These are phyloP conservation scores for Acanthosoma haemorrhoidale DNA, from an alignment of 2,888 invertebrate species.

Conservation along the genomic window DNA sequence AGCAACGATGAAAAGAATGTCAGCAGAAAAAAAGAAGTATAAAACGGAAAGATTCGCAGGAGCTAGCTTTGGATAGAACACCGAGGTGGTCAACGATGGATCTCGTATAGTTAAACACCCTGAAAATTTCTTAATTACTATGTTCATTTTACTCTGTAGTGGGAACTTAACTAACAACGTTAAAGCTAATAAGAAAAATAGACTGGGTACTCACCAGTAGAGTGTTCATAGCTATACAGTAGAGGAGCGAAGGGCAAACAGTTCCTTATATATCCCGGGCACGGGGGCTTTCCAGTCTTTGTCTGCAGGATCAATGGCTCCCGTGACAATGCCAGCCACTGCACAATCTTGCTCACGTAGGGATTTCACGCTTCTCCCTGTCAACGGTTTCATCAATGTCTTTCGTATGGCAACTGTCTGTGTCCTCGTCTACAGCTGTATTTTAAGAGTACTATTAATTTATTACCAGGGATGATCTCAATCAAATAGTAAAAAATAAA, in stretches of 20 bases:
- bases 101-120: no score
- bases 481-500: no score
- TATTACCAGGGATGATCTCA: neutral
- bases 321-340: neutral
- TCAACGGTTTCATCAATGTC: neutral
- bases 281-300: neutral
- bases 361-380: constrained; percentile 5
- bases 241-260: neutral
- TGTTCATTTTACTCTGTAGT: no score
- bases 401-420: neutral
- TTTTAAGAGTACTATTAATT: neutral
- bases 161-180: no score
- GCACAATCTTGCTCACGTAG: neutral
- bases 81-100: no score
- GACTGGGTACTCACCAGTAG: neutral
- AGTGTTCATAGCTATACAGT: neutral
- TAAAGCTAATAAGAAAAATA: no score
- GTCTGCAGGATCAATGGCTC: neutral
- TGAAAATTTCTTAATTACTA: no score
- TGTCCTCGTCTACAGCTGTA: neutral
- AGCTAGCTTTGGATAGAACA: no score
- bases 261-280: constrained; percentile 5
- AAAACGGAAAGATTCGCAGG: no score
- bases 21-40: no score
- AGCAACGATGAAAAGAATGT: no score